These are phyloP conservation scores for Acrobasis suavella DNA, from an alignment of 2,888 invertebrate genomes.

Conservation along the genomic window DNA sequence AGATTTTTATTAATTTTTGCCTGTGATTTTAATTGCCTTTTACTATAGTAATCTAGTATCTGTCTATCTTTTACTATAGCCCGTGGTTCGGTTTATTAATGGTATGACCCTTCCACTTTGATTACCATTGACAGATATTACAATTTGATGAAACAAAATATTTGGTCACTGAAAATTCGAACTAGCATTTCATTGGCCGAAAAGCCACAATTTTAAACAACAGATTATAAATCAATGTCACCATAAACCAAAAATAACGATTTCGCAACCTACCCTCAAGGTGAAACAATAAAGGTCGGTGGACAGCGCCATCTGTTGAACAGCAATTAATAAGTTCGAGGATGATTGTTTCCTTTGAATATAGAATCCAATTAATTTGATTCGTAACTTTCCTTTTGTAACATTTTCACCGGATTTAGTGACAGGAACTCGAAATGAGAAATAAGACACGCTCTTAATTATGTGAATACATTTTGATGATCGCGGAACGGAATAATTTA, in stretches of 20 bases:
- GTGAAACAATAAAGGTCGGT: slow-evolving; percentile 35
- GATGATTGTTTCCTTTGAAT: slow-evolving; percentile 51
- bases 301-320: slow-evolving; percentile 54
- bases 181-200: too few species aligned
- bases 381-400: slow-evolving; percentile 34
- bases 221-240: slow-evolving; percentile 11
- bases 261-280: slow-evolving; percentile 30
- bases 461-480: slow-evolving; percentile 6
- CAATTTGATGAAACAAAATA: too few species aligned
- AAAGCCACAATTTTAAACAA: not conserved
- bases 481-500: not conserved
- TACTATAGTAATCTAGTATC: too few species aligned
- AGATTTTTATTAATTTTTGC: too few species aligned
- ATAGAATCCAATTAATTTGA: slow-evolving; percentile 52
- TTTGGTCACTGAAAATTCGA: too few species aligned
- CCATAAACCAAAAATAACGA: slow-evolving; percentile 19
- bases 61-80: too few species aligned
- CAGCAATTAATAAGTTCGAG: slow-evolving; percentile 56
- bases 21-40: too few species aligned
- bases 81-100: too few species aligned
- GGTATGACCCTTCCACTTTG: too few species aligned
- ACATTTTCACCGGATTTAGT: slow-evolving; percentile 30
- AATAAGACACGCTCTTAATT: not conserved
- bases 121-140: too few species aligned
- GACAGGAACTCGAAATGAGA: slow-evolving; percentile 11